Conservation (phyloP, 2,888 invertebrate genomes). For the Ectemnius continuus region DNA sequence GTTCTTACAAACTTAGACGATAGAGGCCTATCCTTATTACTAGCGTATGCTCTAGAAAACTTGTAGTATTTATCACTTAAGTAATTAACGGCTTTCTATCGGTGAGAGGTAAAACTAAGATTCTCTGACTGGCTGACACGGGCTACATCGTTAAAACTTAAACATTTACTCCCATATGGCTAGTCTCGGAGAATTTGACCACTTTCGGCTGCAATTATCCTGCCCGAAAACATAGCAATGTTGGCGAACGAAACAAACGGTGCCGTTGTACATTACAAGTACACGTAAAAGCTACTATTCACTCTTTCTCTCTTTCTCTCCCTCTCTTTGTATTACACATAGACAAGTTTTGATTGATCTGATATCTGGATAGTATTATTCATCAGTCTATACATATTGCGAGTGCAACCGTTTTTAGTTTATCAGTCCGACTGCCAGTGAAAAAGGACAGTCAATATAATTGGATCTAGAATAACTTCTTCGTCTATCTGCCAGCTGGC, state of each 20-base stretch:
- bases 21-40: conserved; percentile 47
- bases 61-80: conserved; percentile 43
- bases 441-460: neutral
- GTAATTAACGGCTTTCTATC: conserved; percentile 42
- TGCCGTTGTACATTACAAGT: neutral
- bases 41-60: conserved; percentile 51
- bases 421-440: neutral
- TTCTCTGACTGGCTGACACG: conserved; percentile 23
- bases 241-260: conserved; percentile 12
- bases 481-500: neutral
- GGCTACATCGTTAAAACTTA: conserved; percentile 37
- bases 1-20: conserved; percentile 41
- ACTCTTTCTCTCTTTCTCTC: neutral
- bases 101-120: conserved; percentile 37
- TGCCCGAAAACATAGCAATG: neutral
- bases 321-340: neutral
- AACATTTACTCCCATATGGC: conserved; percentile 9
- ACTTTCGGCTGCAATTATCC: neutral
- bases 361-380: neutral
- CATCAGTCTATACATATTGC: conserved; percentile 4
- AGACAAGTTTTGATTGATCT: neutral
- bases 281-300: neutral
- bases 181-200: conserved; percentile 9
- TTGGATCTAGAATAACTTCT: neutral
- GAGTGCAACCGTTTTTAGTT: neutral